phyloP scores from a whole-genome alignment of 2,113 vertebrate genomes.

The Eulemur macaco region DNA sequence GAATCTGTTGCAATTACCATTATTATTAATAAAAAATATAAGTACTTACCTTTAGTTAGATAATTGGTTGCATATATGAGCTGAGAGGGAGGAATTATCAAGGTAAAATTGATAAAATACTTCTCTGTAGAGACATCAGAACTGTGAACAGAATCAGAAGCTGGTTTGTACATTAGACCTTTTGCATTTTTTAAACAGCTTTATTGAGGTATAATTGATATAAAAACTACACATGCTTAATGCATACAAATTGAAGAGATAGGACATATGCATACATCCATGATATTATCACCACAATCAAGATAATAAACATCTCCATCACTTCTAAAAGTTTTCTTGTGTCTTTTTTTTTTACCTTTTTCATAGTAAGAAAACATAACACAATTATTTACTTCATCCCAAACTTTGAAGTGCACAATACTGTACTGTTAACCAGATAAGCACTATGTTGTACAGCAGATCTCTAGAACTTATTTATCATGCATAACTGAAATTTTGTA shows the following conservation, averaged over 20 bases:
- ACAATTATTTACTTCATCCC: neutral
- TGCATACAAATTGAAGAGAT: neutral
- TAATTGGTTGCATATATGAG: neutral
- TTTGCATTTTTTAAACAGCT: neutral
- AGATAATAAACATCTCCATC: neutral
- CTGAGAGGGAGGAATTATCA: neutral
- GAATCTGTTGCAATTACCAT: neutral
- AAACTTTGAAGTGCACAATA: neutral
- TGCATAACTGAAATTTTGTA: neutral
- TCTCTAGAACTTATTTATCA: neutral
- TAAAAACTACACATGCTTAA: neutral
- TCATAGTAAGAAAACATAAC: neutral
- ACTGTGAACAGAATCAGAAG: neutral
- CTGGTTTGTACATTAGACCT: neutral
- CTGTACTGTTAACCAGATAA: neutral
- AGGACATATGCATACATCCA: neutral
- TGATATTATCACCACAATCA: neutral
- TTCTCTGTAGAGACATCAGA: neutral
- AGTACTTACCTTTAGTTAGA: neutral
- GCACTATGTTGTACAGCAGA: neutral
- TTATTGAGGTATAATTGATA: neutral
- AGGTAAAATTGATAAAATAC: neutral
- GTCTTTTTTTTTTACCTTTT: neutral
- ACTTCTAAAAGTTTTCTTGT: neutral
- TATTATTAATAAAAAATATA: neutral